Conservation (phyloP, 1,140 invertebrate genomes). For the Melipona quadrifasciata region DNA sequence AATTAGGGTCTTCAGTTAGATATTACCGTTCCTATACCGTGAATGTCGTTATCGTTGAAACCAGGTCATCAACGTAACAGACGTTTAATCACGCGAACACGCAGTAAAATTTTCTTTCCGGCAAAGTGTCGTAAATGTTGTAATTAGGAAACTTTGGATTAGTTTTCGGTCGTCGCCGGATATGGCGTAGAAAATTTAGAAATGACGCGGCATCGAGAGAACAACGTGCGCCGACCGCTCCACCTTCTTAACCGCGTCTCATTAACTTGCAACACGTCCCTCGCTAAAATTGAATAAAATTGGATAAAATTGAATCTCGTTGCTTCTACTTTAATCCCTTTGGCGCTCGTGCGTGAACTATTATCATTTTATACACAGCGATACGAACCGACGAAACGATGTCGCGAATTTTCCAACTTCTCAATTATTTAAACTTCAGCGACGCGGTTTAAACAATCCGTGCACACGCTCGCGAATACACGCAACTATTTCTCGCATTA, state of each 20-base stretch:
- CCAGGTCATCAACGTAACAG: constrained; percentile 66
- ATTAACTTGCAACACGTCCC: background rate
- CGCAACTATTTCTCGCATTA: too few relatives aligned
- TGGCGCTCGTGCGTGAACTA: too few relatives aligned
- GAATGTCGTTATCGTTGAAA: constrained; percentile 4
- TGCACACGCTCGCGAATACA: too few relatives aligned
- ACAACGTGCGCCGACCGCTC: background rate
- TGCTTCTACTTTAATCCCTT: too few relatives aligned
- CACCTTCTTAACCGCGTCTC: background rate
- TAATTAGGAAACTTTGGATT: constrained; percentile 21
- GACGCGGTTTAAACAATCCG: too few relatives aligned
- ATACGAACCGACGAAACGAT: too few relatives aligned
- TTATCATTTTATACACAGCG: too few relatives aligned
- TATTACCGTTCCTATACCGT: background rate
- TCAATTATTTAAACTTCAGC: too few relatives aligned
- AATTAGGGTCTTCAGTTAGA: background rate
- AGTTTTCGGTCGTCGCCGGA: background rate
- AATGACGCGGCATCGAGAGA: background rate
- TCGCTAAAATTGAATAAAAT: too few relatives aligned
- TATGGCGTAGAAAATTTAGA: background rate
- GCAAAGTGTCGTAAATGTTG: constrained; percentile 1
- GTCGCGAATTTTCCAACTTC: too few relatives aligned
- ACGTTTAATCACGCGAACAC: constrained; percentile 64
- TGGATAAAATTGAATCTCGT: background rate
- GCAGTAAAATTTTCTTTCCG: constrained; percentile 25